Base-by-base conservation (phyloP, 2,797 vertebrate genomes). In the Sebastes vulpes region DNA sequence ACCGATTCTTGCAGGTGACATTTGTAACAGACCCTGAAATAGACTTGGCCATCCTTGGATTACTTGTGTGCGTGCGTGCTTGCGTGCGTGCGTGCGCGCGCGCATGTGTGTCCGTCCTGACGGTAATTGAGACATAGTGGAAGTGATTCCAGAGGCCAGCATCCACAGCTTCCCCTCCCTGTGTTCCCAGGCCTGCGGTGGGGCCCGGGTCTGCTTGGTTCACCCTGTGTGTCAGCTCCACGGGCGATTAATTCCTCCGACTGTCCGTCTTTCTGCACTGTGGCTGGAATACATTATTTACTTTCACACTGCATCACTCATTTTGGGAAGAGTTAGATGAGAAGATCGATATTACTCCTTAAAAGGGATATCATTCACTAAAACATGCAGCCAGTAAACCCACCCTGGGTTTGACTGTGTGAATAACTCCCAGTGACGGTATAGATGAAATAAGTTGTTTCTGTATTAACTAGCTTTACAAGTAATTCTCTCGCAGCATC, bases 11-110 rank as follows among this genome's bases (percentile, higher is more conserved):
- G 32, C 74, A 56, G 82, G 65, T 76, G 72, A 79, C 75, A 83
- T 84, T 87, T 85, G 29, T 78, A 87, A 84, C 58, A 59, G 53
- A 71, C 68, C 72, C 68, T 74, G 60, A 80, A 87, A 79, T 76
- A 80, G 85, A 76, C 75, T 77, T 66, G 38, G 53, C 61, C 16
- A 54, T 58, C 77, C 80, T 84, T 84, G 56, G 38, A 9, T 42
- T 60, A 67, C 42, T 1, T 60, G 16, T 25, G 12, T 58, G 23
- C 23, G n/a, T 25, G 29, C 32, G 28, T 65, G 29, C 35, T 29
- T 72, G 31, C 9, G 31, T 10, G 31, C 9, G 9, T 10, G 31
- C 3, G 31, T 32, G 31, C 31, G 29, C 9, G 5, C 26, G 5
- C 0, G 31, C 31, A 4, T 32, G 32, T 11, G 9, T 11, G 32